These are phyloP conservation scores for Drosophila subsilvestris DNA, from an alignment of 2,888 invertebrate genomes.

Conservation along the genomic window DNA sequence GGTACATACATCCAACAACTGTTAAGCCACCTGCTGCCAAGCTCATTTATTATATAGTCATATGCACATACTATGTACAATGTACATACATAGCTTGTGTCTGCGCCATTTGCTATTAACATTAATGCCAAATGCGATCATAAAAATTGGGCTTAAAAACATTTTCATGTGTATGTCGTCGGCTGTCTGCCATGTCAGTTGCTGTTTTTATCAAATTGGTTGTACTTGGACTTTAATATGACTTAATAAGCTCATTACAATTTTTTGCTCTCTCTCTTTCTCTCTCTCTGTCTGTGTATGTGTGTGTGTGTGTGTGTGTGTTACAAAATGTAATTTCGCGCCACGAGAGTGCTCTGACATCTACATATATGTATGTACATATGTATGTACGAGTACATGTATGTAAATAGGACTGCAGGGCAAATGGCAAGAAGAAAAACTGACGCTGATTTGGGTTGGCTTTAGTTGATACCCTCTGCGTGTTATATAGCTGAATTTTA, in stretches of 20 bases:
- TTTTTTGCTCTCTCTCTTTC: constrained; percentile 29
- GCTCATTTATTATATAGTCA: constrained; percentile 60
- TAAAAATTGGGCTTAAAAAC: constrained; percentile 53
- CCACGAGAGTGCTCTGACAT: constrained; percentile 23
- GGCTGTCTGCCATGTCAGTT: constrained; percentile 51
- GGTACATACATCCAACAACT: constrained; percentile 22
- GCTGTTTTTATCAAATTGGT: constrained; percentile 70
- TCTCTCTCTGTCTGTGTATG: not conserved
- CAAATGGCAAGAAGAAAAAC: constrained; percentile 17
- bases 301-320: constrained; percentile 19
- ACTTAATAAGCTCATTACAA: constrained; percentile 79
- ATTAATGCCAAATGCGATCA: constrained; percentile 66
- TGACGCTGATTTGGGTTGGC: constrained; percentile 21
- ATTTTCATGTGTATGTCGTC: constrained; percentile 42
- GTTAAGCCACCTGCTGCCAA: constrained; percentile 75
- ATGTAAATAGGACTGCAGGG: constrained; percentile 47
- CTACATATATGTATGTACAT: constrained; percentile 9
- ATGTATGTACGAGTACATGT: constrained; percentile 11
- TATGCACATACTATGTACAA: constrained; percentile 7
- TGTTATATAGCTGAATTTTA: not conserved
- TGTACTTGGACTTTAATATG: constrained; percentile 79
- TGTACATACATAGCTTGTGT: constrained; percentile 32
- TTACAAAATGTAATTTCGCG: constrained; percentile 63
- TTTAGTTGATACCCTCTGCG: constrained; percentile 29
- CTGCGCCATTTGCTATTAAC: constrained; percentile 70